phyloP scores from a whole-genome alignment of 1,140 invertebrate species.

The Pollicipes pollicipes region DNA sequence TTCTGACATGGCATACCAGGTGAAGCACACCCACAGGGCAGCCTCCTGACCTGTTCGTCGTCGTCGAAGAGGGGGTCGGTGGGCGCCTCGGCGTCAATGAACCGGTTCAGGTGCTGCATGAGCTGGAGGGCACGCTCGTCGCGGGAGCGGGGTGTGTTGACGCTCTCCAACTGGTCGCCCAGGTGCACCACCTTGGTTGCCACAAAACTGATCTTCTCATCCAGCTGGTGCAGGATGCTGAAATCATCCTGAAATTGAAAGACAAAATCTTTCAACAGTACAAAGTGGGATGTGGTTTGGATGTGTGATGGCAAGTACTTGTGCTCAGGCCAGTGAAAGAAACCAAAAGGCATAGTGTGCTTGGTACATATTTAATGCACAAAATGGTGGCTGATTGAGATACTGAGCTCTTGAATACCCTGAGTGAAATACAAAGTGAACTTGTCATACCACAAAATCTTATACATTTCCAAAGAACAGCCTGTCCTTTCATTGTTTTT shows the following conservation, averaged over 20 bases:
- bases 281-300: background rate
- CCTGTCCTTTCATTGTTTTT: no score
- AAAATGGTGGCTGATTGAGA: no score
- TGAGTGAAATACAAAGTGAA: no score
- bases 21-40: no score
- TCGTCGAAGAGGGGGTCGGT: slow-evolving; percentile 74
- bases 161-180: slow-evolving; percentile 90
- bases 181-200: slow-evolving; percentile 93
- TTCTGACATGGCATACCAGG: no score
- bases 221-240: slow-evolving; percentile 73
- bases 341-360: background rate
- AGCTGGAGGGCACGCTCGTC: slow-evolving; percentile 87
- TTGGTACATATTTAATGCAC: no score
- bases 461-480: no score
- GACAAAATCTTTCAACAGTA: slow-evolving; percentile 1
- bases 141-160: slow-evolving; percentile 79
- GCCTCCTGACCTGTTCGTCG: slow-evolving; percentile 45
- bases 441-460: no score
- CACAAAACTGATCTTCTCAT: slow-evolving; percentile 89
- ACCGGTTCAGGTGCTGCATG: slow-evolving; percentile 84
- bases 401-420: no score
- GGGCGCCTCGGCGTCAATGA: slow-evolving; percentile 66
- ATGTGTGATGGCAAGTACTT: slow-evolving; percentile 1
- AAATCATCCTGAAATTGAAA: slow-evolving; percentile 46
- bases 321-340: slow-evolving; percentile 3